A percentile compares a stretch with the other conserved stretches of the same genome.
Conservation (phyloP, 2,797 vertebrate genomes). For the Gallinago nigripennis region DNA sequence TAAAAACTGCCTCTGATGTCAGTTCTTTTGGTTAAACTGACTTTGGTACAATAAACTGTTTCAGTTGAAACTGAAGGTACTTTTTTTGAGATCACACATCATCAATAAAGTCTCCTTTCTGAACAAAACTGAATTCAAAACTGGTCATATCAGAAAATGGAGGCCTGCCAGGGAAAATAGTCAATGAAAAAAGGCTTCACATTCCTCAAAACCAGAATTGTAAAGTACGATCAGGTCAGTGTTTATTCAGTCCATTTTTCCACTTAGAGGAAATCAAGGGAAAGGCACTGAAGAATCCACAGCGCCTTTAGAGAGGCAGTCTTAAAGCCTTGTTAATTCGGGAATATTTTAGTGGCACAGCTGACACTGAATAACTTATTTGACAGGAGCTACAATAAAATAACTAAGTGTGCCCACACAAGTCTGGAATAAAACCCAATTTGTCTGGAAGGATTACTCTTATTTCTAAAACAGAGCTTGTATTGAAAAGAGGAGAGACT, state of each 20-base stretch:
- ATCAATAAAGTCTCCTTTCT: constrained; percentile 25
- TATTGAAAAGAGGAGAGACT: background rate
- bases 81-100: constrained; percentile 13
- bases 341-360: constrained; percentile 13
- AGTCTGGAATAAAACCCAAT: background rate
- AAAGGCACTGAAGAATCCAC: constrained; percentile 43
- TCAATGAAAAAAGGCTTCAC: constrained; percentile 28
- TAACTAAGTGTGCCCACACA: background rate
- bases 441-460: background rate
- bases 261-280: constrained; percentile 24
- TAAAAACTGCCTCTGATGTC: background rate
- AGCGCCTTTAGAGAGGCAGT: background rate
- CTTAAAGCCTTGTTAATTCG: constrained; percentile 2
- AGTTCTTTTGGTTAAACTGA: background rate
- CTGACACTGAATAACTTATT: constrained; percentile 8
- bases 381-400: constrained; percentile 23
- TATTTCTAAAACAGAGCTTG: constrained; percentile 26
- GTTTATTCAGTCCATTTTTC: constrained; percentile 49
- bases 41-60: background rate
- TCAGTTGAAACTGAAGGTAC: background rate
- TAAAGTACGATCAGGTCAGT: background rate
- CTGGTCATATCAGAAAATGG: constrained; percentile 21
- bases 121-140: constrained; percentile 33
- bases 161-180: constrained; percentile 39
- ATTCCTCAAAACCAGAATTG: constrained; percentile 53